Evolutionary conservation across 2,888 invertebrate species (phyloP).

Genomic region (Drosophila anomelani): DNA sequence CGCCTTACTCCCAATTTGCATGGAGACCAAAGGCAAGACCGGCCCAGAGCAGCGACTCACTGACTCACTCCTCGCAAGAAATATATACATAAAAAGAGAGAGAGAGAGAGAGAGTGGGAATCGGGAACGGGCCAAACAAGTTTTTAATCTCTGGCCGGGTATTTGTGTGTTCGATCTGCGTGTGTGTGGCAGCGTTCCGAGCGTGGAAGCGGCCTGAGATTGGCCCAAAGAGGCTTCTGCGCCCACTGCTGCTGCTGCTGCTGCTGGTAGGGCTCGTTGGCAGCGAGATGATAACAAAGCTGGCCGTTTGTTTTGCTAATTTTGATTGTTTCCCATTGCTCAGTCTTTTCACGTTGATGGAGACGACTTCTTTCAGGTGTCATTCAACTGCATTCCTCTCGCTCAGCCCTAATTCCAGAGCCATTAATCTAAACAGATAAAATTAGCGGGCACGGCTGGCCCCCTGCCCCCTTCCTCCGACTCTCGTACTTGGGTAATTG

Average conservation of each 20-base stretch:
- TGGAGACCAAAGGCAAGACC: conserved; percentile 12
- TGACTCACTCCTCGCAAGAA: not conserved
- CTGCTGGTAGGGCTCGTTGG: not conserved
- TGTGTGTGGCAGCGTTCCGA: conserved; percentile 25
- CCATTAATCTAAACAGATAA: conserved; percentile 29
- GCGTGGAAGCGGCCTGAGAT: conserved; percentile 12
- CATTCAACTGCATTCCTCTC: conserved; percentile 52
- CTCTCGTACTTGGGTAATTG: conserved; percentile 24
- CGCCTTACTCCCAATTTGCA: conserved; percentile 41
- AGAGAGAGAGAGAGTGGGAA: conserved; percentile 2
- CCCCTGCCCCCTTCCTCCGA: not conserved
- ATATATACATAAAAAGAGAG: not conserved
- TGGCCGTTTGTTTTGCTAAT: conserved; percentile 40
- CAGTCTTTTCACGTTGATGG: not conserved
- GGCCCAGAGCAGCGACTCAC: conserved; percentile 18
- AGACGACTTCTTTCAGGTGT: conserved; percentile 34
- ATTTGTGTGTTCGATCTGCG: conserved; percentile 42
- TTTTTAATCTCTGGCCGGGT: conserved; percentile 50
- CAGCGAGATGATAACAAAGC: conserved; percentile 35
- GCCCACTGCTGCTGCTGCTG: conserved; percentile 17
- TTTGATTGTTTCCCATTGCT: conserved; percentile 10
- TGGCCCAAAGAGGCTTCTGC: conserved; percentile 21
- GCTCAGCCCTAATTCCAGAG: not conserved
- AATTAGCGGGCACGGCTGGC: conserved; percentile 34
- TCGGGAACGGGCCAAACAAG: conserved; percentile 45